Base-by-base conservation (phyloP, 2,797 vertebrate species). In the Smutsia temminckii region DNA sequence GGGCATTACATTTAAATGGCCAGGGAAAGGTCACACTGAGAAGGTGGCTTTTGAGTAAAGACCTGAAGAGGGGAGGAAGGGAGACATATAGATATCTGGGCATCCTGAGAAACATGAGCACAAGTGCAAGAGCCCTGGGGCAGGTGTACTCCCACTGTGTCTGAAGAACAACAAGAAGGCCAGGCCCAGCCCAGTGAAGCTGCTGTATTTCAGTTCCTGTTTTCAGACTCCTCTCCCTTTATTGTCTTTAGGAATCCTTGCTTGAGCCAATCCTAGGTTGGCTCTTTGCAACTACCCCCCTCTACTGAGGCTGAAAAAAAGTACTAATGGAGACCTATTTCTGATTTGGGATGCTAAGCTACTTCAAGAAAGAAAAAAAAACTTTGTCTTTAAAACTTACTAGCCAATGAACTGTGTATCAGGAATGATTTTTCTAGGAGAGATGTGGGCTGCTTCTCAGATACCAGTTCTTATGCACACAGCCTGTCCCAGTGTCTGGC, bases 371-470 rank as follows among this genome's bases (percentile, higher is more conserved):
- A 34, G 46, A 46, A 69, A n/a, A 63, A 42, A n/a, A 42, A n/a
- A 7, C 8, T 20, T 91, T 27, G 8, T 69, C 51, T 94, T 88
- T 69, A 85, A 78, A 88, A 91, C 6, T 40, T 61, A 57, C 34
- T 53, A 55, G 4, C 16, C 40, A 55, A 27, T 72, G 12, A 80
- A 42, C 20, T 92, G 23, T 37, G 32, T 12, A 3, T 25, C 53
- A 32, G 7, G 17, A 71, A 78, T 21, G 5, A 21, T 57, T 49
- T 89, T 89, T 83, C n/a, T 42, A 29, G 79, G 4, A 61, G 63
- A 12, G 6, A 4, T 23, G 5, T 42, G 5, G 20, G 6, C 14
- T 89, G 10, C 51, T 93, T 46, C 8, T 84, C 59, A 49, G 17
- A 53, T 5, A 64, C 46, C 17, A 34, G 5, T 46, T 61, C 37